Evolutionary conservation across 1,140 invertebrate species (phyloP).

Genomic region (Cydia strobilella): DNA sequence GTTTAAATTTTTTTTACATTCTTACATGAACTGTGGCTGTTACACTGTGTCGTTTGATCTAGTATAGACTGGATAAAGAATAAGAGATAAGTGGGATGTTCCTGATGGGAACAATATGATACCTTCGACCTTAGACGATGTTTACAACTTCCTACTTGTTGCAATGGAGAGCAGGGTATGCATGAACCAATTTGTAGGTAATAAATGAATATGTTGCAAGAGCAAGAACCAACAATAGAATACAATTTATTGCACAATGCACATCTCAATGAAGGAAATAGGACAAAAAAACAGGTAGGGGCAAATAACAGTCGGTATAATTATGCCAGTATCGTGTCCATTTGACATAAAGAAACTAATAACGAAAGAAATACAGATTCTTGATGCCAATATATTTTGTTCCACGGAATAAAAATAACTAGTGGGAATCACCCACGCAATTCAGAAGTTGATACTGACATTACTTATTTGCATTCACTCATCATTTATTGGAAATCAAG

Average conservation of each 20-base stretch:
- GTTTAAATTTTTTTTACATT: not conserved
- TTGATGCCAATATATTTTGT: not conserved
- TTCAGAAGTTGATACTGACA: not conserved
- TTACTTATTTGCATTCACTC: not conserved
- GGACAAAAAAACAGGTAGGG: too few species aligned
- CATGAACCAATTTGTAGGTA: not conserved
- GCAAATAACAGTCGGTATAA: too few species aligned
- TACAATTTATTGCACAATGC: too few species aligned
- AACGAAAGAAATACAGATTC: not conserved
- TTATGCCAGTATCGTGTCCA: not conserved
- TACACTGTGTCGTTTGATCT: not conserved
- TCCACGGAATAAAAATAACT: not conserved
- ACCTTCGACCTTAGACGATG: not conserved
- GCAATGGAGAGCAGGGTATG: not conserved
- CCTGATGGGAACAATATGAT: constrained; percentile 6
- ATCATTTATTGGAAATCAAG: not conserved
- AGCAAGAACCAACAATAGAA: too few species aligned
- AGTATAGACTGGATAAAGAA: not conserved
- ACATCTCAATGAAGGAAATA: too few species aligned
- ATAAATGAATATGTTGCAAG: too few species aligned
- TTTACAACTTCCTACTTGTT: not conserved
- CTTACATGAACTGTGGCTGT: not conserved
- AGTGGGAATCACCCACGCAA: not conserved
- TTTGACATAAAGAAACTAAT: not conserved
- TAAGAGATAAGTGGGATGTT: not conserved